phyloP scores from a whole-genome alignment of 2,797 vertebrate genomes.

The Amniataba percoides region DNA sequence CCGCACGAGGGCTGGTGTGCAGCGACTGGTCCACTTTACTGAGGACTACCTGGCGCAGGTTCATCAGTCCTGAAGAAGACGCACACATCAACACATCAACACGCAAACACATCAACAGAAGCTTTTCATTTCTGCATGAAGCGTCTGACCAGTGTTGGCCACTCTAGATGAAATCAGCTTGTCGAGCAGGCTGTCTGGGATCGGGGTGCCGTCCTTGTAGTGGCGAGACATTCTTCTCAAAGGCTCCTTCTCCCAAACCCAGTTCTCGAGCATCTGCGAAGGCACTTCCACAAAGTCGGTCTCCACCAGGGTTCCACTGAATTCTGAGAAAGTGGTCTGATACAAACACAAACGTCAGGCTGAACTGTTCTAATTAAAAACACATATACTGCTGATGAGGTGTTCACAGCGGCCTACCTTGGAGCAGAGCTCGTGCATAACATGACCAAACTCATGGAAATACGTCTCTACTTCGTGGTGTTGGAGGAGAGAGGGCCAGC shows the following conservation, averaged over 20 bases:
- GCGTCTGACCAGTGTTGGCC: slow-evolving; percentile 92
- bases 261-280: slow-evolving; percentile 98
- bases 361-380: neutral
- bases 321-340: slow-evolving; percentile 92
- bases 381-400: no score
- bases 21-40: slow-evolving; percentile 95
- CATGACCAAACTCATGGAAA: slow-evolving; percentile 97
- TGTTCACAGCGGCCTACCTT: slow-evolving; percentile 83
- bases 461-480: slow-evolving; percentile 96
- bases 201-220: slow-evolving; percentile 89
- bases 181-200: slow-evolving; percentile 89
- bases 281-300: slow-evolving; percentile 97
- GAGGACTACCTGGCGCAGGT: slow-evolving; percentile 94
- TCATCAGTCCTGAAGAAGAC: slow-evolving; percentile 89
- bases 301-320: slow-evolving; percentile 95
- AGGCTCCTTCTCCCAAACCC: slow-evolving; percentile 96
- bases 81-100: slow-evolving; percentile 1
- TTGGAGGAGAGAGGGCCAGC: slow-evolving; percentile 89
- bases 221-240: slow-evolving; percentile 92
- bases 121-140: neutral
- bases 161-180: slow-evolving; percentile 93
- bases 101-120: neutral
- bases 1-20: slow-evolving; percentile 86
- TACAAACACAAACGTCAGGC: neutral
- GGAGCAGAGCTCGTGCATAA: slow-evolving; percentile 97